phyloP scores from a whole-genome alignment of 2,113 vertebrate genomes.

The Polyodon spathula region DNA sequence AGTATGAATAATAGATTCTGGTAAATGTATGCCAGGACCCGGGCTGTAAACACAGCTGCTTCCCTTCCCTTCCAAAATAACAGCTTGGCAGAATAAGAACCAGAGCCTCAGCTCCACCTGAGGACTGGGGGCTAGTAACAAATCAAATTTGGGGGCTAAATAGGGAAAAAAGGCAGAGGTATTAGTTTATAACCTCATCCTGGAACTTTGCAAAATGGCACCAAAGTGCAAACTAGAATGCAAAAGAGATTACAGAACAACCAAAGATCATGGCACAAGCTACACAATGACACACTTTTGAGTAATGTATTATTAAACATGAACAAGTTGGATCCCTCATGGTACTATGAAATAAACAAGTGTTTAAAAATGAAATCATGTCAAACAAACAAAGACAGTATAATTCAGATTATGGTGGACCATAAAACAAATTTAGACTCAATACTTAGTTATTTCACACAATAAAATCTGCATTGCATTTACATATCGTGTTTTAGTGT shows the following conservation, averaged over 20 bases:
- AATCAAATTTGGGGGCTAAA: slow-evolving; percentile 65
- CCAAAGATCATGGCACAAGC: background rate
- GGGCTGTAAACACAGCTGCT: slow-evolving; percentile 99
- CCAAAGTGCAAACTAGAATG: slow-evolving; percentile 25
- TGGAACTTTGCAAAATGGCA: background rate
- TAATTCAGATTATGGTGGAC: background rate
- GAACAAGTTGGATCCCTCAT: background rate
- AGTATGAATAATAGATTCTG: slow-evolving; percentile 99
- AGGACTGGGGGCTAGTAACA: slow-evolving; percentile 80
- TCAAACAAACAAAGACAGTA: slow-evolving; percentile 6
- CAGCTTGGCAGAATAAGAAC: slow-evolving; percentile 97
- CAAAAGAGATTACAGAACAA: slow-evolving; percentile 1
- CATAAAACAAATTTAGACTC: background rate
- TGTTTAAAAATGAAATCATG: slow-evolving; percentile 5
- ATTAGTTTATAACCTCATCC: background rate
- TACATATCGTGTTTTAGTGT: too few relatives aligned
- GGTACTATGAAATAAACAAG: background rate
- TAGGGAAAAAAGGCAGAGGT: slow-evolving; percentile 34
- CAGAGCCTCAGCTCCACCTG: slow-evolving; percentile 91
- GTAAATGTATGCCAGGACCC: slow-evolving; percentile 99
- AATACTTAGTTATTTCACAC: slow-evolving; percentile 3
- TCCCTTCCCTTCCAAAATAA: slow-evolving; percentile 99
- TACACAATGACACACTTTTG: background rate
- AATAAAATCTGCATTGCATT: too few relatives aligned
- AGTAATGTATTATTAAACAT: background rate